A percentile compares a stretch with the other conserved stretches of the same genome.
Conservation (phyloP, 1,140 invertebrate species). For the Caenorhabditis inopinata region DNA sequence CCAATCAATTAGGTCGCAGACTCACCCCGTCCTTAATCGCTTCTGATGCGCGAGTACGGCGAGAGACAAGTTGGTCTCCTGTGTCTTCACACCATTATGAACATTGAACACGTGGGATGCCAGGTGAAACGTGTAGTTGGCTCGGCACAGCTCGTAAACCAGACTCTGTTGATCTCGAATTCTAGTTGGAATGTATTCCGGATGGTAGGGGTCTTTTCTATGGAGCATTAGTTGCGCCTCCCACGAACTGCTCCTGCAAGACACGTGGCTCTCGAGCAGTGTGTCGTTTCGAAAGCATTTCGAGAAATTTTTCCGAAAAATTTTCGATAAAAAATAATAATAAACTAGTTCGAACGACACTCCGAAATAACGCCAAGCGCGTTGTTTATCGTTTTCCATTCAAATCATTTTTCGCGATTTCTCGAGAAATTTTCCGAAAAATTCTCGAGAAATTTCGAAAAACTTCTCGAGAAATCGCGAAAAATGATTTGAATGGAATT, state of each 20-base stretch:
- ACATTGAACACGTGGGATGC: slow-evolving; percentile 41
- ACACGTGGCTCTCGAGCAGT: neutral
- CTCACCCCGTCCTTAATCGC: neutral
- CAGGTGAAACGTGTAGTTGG: slow-evolving; percentile 40
- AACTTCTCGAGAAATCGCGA: too few species aligned
- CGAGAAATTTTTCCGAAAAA: too few species aligned
- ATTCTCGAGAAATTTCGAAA: too few species aligned
- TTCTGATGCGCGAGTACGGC: slow-evolving; percentile 31
- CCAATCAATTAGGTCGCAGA: too few species aligned
- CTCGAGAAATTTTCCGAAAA: too few species aligned
- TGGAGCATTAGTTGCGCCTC: slow-evolving; percentile 37
- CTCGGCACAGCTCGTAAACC: slow-evolving; percentile 41
- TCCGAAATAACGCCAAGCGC: too few species aligned
- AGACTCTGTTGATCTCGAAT: slow-evolving; percentile 37
- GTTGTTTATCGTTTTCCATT: too few species aligned
- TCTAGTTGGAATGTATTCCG: slow-evolving; percentile 37
- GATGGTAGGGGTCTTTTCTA: slow-evolving; percentile 20
- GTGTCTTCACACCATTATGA: slow-evolving; percentile 34
- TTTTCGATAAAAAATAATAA: too few species aligned
- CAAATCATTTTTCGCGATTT: too few species aligned
- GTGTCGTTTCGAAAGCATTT: too few species aligned
- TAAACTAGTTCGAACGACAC: too few species aligned
- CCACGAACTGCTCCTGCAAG: slow-evolving; percentile 35
- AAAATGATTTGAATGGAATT: too few species aligned
- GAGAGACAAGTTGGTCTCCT: neutral